phyloP scores from a whole-genome alignment of 1,140 invertebrate genomes.

The Glomeris maerens region DNA sequence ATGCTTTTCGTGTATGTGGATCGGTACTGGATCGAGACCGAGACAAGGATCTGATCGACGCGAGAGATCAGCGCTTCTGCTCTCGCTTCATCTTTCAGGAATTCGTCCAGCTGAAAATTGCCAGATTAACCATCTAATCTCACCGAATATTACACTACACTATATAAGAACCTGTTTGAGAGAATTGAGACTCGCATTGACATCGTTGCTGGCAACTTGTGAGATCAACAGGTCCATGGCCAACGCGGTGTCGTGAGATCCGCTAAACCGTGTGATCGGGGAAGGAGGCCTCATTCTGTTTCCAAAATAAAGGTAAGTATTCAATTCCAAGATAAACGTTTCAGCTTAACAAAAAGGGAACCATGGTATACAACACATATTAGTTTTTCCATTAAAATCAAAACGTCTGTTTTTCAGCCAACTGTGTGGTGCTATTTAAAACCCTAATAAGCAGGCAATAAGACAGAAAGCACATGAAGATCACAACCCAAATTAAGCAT shows the following conservation, averaged over 20 bases:
- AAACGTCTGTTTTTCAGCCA: too few relatives aligned
- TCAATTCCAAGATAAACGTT: too few relatives aligned
- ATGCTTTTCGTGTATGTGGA: constrained; percentile 18
- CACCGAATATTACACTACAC: too few relatives aligned
- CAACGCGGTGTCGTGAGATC: constrained; percentile 27
- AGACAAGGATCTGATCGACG: constrained; percentile 56
- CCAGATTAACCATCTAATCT: too few relatives aligned
- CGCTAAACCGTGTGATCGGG: constrained; percentile 25
- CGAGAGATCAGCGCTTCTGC: constrained; percentile 28
- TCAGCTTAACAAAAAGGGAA: too few relatives aligned
- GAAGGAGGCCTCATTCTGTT: constrained; percentile 25
- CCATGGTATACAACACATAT: too few relatives aligned
- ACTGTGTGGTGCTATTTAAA: too few relatives aligned
- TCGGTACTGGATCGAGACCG: constrained; percentile 54
- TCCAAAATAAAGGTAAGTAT: neutral
- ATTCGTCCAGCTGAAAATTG: constrained; percentile 30
- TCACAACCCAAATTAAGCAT: too few relatives aligned
- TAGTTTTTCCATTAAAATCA: too few relatives aligned
- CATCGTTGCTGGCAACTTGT: constrained; percentile 50
- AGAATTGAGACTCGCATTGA: constrained; percentile 45
- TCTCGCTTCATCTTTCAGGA: constrained; percentile 31
- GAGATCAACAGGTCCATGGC: constrained; percentile 39
- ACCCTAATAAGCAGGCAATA: too few relatives aligned
- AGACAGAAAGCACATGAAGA: too few relatives aligned
- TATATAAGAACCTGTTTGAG: too few relatives aligned